A percentile compares a stretch with the other conserved stretches of the same genome.
phyloP scores from a whole-genome alignment of 2,797 vertebrate genomes.

The Enoplosus armatus region DNA sequence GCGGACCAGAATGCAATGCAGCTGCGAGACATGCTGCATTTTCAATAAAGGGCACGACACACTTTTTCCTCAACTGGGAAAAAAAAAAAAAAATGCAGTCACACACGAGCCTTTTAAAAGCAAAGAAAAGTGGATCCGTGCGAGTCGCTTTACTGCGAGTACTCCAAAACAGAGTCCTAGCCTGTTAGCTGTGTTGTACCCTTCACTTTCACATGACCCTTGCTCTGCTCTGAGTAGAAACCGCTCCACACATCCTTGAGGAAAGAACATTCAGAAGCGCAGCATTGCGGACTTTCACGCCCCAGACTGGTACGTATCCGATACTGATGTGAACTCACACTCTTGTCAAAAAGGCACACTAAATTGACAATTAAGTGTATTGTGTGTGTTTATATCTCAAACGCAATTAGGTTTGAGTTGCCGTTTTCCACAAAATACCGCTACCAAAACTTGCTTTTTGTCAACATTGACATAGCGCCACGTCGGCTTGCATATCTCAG shows the following conservation, averaged over 20 bases:
- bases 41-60: conserved; percentile 19
- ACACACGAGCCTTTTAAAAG: background rate
- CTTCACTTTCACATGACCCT: background rate
- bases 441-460: background rate
- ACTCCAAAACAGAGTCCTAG: background rate
- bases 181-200: background rate
- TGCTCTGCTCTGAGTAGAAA: background rate
- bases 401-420: background rate
- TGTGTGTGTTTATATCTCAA: too few species aligned
- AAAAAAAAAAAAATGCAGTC: background rate
- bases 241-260: background rate
- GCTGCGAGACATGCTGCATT: conserved; percentile 33
- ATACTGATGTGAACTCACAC: background rate
- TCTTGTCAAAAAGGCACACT: background rate
- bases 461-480: too few species aligned
- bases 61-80: conserved; percentile 1
- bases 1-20: conserved; percentile 40
- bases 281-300: background rate
- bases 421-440: background rate
- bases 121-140: background rate
- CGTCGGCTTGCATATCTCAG: background rate
- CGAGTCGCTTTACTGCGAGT: too few species aligned
- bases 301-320: background rate
- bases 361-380: too few species aligned
- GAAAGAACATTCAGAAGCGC: too few species aligned